A percentile compares a stretch with the other conserved stretches of the same genome.
phyloP scores from a whole-genome alignment of 2,888 invertebrate species.

The Therioaphis trifolii region DNA sequence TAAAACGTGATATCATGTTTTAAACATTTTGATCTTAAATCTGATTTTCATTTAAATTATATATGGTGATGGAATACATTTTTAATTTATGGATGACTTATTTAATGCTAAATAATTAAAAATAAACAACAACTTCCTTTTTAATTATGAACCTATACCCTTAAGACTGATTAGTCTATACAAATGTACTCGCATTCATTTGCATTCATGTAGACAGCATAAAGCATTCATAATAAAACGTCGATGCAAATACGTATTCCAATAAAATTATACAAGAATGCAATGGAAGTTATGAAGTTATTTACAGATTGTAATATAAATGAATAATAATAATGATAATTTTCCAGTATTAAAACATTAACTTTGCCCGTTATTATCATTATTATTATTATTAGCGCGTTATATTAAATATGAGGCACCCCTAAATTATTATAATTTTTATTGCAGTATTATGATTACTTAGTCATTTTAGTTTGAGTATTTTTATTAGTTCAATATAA shows the following conservation, averaged over 20 bases:
- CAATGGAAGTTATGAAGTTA: conserved; percentile 17
- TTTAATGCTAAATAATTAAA: too few species aligned
- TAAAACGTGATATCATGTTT: too few species aligned
- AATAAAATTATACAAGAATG: conserved; percentile 45
- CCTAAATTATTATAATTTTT: conserved; percentile 11
- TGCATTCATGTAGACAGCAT: neutral
- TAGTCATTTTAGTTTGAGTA: neutral
- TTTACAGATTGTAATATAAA: conserved; percentile 24
- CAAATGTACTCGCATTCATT: neutral
- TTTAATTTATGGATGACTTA: too few species aligned
- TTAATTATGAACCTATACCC: too few species aligned
- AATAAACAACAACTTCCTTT: too few species aligned
- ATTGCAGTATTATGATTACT: neutral
- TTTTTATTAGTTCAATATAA: conserved; percentile 33
- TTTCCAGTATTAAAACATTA: conserved; percentile 32
- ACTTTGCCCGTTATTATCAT: conserved; percentile 3
- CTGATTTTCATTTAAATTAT: too few species aligned
- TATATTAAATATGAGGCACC: neutral
- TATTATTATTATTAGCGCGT: too few species aligned
- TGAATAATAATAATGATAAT: conserved; percentile 50
- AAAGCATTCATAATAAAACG: conserved; percentile 31
- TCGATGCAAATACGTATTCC: conserved; percentile 34
- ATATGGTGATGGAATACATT: too few species aligned
- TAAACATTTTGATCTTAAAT: too few species aligned
- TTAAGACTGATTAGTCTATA: too few species aligned